Conservation (phyloP, 2,113 vertebrate genomes). For the Desmodus rotundus region DNA sequence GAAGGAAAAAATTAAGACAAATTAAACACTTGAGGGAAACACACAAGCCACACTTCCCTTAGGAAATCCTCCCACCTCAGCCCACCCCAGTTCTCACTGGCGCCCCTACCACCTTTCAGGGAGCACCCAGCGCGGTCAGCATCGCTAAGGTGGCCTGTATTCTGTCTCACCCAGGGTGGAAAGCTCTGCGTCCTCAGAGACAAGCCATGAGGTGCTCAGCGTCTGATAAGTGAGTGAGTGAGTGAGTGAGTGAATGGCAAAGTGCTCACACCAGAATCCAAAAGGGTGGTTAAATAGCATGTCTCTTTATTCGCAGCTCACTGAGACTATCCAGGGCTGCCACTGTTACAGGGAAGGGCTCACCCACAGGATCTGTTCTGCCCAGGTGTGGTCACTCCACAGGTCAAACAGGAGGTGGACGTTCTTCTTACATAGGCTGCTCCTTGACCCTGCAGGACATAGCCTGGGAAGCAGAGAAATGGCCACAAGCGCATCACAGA, state of each 20-base stretch:
- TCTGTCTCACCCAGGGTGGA: neutral
- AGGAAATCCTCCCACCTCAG: neutral
- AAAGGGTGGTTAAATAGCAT: conserved; percentile 19
- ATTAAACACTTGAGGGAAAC: neutral
- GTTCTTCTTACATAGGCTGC: neutral
- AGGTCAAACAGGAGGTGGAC: neutral
- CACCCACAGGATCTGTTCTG: neutral
- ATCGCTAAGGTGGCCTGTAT: fast-evolving
- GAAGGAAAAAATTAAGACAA: neutral
- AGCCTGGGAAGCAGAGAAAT: conserved; percentile 39
- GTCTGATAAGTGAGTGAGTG: neutral
- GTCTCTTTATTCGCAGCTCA: conserved; percentile 69
- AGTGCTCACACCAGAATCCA: neutral
- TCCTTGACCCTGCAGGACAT: neutral
- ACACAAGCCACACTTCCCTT: neutral
- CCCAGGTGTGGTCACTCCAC: neutral
- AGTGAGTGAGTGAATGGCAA: neutral
- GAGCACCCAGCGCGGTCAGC: no score
- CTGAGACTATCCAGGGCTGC: neutral
- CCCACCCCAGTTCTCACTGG: neutral
- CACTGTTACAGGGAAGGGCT: neutral
- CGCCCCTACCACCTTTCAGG: no score
- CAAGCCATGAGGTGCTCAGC: neutral
- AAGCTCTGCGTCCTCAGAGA: neutral
- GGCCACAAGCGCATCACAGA: neutral